Evolutionary conservation across 53 echinoderm and acorn worm genomes (phyloP).

Genomic region (Apostichopus leukothele): DNA sequence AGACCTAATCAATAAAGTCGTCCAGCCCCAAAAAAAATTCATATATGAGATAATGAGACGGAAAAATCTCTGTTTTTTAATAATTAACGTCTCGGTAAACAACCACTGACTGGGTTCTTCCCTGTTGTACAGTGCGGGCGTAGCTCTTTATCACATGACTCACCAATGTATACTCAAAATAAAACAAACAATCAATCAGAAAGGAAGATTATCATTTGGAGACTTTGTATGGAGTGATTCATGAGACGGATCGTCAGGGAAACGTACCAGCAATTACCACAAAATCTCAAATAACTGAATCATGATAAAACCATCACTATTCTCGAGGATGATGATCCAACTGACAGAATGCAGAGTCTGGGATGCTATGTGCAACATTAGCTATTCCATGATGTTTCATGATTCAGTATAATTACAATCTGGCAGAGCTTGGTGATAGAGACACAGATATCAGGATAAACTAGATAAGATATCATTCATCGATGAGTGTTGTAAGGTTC

Average conservation of each 20-base stretch:
- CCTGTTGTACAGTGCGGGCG: not conserved
- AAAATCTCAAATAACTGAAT: not conserved
- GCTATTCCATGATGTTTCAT: too few species aligned
- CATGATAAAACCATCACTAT: not conserved
- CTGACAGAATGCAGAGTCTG: not conserved
- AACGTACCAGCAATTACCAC: not conserved
- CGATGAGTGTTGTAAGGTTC: too few species aligned
- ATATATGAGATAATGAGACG: not conserved
- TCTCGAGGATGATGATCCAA: not conserved
- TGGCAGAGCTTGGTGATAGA: too few species aligned
- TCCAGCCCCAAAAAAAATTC: not conserved
- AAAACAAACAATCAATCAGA: conserved; percentile 10
- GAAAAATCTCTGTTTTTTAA: not conserved
- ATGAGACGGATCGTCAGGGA: not conserved
- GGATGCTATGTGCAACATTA: not conserved
- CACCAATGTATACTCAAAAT: conserved; percentile 2
- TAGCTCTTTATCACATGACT: not conserved
- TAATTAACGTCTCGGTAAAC: conserved; percentile 1
- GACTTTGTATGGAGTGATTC: not conserved
- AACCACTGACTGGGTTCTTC: not conserved
- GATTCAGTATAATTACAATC: too few species aligned
- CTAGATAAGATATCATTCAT: too few species aligned
- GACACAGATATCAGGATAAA: too few species aligned
- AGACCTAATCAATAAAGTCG: too few species aligned
- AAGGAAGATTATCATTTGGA: not conserved